These are phyloP conservation scores for Subanguina moxae DNA, from an alignment of 1,140 invertebrate species.

Conservation along the genomic window DNA sequence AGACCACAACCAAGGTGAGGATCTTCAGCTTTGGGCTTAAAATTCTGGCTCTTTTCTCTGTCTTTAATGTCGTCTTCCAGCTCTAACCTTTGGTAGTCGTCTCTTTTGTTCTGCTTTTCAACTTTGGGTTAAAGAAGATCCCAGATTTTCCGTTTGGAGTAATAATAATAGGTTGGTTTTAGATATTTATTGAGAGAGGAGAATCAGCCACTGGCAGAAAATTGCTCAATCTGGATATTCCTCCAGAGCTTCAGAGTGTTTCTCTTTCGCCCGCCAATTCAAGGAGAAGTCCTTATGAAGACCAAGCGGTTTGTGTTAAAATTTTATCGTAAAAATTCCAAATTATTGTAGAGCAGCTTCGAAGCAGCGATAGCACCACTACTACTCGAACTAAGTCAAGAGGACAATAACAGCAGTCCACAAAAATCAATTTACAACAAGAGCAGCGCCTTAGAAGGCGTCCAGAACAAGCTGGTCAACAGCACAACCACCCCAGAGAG, in stretches of 20 bases:
- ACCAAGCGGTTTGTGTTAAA: conserved; percentile 22
- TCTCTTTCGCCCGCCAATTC: not conserved
- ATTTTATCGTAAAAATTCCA: not conserved
- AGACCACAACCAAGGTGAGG: conserved; percentile 7
- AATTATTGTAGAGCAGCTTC: not conserved
- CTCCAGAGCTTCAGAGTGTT: conserved; percentile 24
- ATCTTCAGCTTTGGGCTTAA: too few species aligned
- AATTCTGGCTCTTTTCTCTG: too few species aligned
- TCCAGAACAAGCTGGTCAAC: not conserved
- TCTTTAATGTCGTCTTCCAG: too few species aligned
- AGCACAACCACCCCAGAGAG: not conserved
- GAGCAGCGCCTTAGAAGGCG: not conserved
- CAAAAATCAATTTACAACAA: not conserved
- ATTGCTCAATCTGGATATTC: conserved; percentile 19
- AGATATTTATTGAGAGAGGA: not conserved
- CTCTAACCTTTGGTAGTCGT: too few species aligned
- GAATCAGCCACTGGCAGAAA: not conserved
- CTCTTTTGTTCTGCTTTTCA: not conserved
- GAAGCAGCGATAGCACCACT: not conserved
- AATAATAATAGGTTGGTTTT: not conserved
- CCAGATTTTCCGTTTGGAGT: too few species aligned
- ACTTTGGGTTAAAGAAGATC: too few species aligned
- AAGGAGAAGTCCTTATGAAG: conserved; percentile 39
- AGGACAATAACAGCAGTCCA: not conserved
- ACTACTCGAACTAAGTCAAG: not conserved